Evolutionary conservation across 2,113 vertebrate genomes (phyloP).

Genomic region (Glareola pratincola): DNA sequence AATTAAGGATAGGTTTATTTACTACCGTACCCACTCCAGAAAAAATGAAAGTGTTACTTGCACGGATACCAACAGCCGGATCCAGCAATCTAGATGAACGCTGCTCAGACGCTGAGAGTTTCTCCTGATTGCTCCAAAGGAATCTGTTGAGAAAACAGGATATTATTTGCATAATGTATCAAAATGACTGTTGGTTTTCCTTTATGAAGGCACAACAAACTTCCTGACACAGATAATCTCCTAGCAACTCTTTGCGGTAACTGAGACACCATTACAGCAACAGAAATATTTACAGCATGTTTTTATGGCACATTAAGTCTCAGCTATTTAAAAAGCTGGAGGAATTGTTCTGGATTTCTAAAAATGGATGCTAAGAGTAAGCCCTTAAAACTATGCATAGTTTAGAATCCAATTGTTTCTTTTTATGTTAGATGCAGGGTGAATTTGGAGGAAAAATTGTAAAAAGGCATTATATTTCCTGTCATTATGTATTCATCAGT

Average conservation of each 20-base stretch:
- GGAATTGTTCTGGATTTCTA: conserved; percentile 32
- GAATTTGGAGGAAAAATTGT: not conserved
- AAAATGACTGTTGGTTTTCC: conserved; percentile 38
- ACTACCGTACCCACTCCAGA: not conserved
- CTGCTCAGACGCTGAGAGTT: not conserved
- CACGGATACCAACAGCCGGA: not conserved
- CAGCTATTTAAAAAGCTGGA: conserved; percentile 10
- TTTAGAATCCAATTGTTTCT: not conserved
- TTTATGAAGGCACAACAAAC: conserved; percentile 20
- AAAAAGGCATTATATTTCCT: not conserved
- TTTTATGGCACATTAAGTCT: conserved; percentile 37
- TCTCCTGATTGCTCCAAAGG: not conserved
- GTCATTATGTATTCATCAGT: not conserved
- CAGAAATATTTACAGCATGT: conserved; percentile 56
- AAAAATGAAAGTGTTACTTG: not conserved
- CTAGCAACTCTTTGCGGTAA: conserved; percentile 59
- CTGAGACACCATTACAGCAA: conserved; percentile 33
- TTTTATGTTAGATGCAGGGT: not conserved
- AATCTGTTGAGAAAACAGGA: conserved; percentile 23
- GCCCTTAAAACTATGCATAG: not conserved
- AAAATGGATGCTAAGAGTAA: not conserved
- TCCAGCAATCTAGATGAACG: not conserved
- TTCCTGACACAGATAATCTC: conserved; percentile 65
- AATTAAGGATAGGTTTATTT: not conserved
- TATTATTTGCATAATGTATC: conserved; percentile 20